Conservation (phyloP, 2,797 vertebrate species). For the Fistularia commersonii region DNA sequence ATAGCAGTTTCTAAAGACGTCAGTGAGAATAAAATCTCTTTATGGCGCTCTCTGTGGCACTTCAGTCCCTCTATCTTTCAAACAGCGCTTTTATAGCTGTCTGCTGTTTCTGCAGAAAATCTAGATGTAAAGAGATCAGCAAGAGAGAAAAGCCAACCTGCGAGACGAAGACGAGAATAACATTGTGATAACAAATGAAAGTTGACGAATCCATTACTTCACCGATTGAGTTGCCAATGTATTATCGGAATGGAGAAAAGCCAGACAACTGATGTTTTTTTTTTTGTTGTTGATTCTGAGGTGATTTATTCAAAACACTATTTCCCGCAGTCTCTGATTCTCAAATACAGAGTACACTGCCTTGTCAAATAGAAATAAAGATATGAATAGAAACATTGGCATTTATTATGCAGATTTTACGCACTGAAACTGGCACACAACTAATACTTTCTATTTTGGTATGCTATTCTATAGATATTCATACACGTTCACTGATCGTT, state of each 20-base stretch:
- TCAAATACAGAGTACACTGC: conserved; percentile 13
- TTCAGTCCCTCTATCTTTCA: conserved; percentile 11
- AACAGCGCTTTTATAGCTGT: conserved; percentile 9
- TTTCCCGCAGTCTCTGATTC: conserved; percentile 15
- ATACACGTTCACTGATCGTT: conserved; percentile 25
- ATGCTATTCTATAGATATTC: conserved; percentile 32
- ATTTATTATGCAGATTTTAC: conserved; percentile 30
- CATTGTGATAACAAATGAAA: background rate
- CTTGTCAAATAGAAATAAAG: conserved; percentile 31
- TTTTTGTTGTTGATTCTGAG: background rate
- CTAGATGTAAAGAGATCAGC: conserved; percentile 20
- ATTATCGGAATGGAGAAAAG: conserved; percentile 1
- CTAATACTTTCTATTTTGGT: conserved; percentile 24
- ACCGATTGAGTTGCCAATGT: background rate
- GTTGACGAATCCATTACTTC: background rate
- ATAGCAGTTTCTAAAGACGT: conserved; percentile 38
- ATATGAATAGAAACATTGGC: conserved; percentile 26
- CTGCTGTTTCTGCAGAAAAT: conserved; percentile 14
- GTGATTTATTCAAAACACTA: conserved; percentile 8
- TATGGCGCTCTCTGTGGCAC: conserved; percentile 14
- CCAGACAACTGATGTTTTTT: background rate
- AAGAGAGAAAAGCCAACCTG: conserved; percentile 15
- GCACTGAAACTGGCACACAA: conserved; percentile 11
- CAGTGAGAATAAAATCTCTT: conserved; percentile 10
- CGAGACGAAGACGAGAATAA: conserved; percentile 1